phyloP scores from a whole-genome alignment of 2,113 vertebrate species.

The Peromyscus maniculatus region DNA sequence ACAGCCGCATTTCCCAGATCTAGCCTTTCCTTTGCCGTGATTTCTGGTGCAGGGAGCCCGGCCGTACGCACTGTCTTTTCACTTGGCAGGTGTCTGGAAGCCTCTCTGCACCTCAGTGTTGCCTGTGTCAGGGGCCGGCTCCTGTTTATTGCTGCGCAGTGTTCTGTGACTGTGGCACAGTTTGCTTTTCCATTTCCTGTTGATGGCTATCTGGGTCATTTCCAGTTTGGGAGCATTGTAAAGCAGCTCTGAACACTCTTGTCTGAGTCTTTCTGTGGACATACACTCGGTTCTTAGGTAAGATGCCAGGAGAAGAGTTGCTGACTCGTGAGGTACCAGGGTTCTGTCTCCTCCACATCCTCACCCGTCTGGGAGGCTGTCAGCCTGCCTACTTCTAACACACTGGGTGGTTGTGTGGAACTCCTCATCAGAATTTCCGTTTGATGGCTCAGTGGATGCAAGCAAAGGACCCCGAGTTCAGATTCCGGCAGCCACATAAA shows the following conservation, averaged over 20 bases:
- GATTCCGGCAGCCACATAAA: neutral
- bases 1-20: neutral
- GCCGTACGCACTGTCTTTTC: too few relatives aligned
- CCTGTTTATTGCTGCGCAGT: neutral
- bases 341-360: neutral
- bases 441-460: neutral
- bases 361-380: neutral
- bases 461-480: neutral
- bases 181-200: neutral
- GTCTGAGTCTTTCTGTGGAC: neutral
- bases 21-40: neutral
- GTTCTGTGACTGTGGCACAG: too few relatives aligned
- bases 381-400: neutral
- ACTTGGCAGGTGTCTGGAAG: neutral
- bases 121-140: rapidly evolving
- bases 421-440: neutral
- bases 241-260: neutral
- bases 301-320: neutral
- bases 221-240: neutral
- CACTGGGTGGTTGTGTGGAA: neutral
- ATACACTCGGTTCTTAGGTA: neutral
- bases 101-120: neutral
- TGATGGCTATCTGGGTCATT: neutral
- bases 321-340: neutral
- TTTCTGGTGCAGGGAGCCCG: neutral